Conservation (phyloP, 2,113 vertebrate genomes). For the Meleagris gallopavo region DNA sequence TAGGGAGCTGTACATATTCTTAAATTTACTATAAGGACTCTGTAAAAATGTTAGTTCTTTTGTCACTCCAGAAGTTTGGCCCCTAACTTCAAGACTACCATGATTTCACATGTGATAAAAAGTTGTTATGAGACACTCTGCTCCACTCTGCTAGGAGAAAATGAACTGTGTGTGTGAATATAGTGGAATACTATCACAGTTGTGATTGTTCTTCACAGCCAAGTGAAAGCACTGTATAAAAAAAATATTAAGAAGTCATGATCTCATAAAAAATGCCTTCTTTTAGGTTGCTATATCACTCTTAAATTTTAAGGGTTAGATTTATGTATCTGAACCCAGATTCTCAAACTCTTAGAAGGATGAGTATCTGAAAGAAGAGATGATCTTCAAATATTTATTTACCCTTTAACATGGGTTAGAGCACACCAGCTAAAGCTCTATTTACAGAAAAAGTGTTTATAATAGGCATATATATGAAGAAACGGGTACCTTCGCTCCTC, state of each 20-base stretch:
- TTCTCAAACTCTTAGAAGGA: neutral
- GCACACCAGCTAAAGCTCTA: neutral
- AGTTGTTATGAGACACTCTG: neutral
- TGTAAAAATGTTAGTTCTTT: no score
- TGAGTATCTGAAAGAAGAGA: neutral
- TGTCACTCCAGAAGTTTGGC: neutral
- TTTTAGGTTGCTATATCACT: neutral
- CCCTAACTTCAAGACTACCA: neutral
- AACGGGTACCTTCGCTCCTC: no score
- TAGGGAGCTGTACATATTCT: neutral
- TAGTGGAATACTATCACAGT: fast-evolving
- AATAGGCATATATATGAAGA: neutral
- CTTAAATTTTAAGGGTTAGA: neutral
- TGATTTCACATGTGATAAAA: neutral
- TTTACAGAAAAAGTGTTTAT: neutral
- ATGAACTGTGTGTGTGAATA: fast-evolving
- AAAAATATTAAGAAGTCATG: neutral
- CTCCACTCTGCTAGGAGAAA: no score
- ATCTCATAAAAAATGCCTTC: neutral
- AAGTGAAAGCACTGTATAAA: no score
- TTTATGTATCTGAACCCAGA: neutral
- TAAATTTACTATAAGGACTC: fast-evolving
- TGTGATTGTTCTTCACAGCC: neutral
- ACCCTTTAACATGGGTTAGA: fast-evolving
- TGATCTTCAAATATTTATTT: fast-evolving